Evolutionary conservation across 2,888 invertebrate genomes (phyloP).

Genomic region (Phengaris arion): DNA sequence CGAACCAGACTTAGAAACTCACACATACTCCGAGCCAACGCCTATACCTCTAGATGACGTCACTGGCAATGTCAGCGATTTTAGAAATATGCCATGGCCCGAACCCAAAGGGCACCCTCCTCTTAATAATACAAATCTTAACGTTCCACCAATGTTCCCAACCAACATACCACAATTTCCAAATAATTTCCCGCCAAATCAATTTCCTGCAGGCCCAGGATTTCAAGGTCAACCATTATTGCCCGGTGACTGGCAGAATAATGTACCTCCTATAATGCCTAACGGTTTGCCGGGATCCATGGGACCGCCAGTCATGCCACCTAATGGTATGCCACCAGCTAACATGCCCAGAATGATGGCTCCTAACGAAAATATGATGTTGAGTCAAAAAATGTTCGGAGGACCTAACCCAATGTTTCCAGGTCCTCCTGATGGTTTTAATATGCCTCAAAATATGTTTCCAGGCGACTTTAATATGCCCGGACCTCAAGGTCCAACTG

Average conservation of each 20-base stretch:
- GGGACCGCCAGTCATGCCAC: slow-evolving; percentile 54
- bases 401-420: slow-evolving; percentile 61
- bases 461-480: slow-evolving; percentile 76
- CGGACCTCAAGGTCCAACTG: slow-evolving; percentile 56
- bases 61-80: slow-evolving; percentile 89
- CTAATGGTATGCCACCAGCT: slow-evolving; percentile 57
- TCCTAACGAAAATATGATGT: slow-evolving; percentile 72
- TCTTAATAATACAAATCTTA: slow-evolving; percentile 51
- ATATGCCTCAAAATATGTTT: slow-evolving; percentile 72
- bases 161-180: slow-evolving; percentile 69
- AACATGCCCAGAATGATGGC: slow-evolving; percentile 66
- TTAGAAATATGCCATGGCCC: slow-evolving; percentile 89
- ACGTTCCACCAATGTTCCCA: slow-evolving; percentile 71
- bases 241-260: slow-evolving; percentile 65
- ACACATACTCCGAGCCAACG: slow-evolving; percentile 87
- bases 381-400: slow-evolving; percentile 69
- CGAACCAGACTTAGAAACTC: slow-evolving; percentile 92
- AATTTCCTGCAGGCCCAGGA: slow-evolving; percentile 67
- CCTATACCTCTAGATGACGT: slow-evolving; percentile 94
- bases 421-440: slow-evolving; percentile 64
- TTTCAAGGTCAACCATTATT: slow-evolving; percentile 66
- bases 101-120: slow-evolving; percentile 86
- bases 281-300: slow-evolving; percentile 62
- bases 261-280: slow-evolving; percentile 61
- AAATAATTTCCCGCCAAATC: slow-evolving; percentile 67